These are phyloP conservation scores for Pelecanus crispus DNA, from an alignment of 2,113 vertebrate species.

Conservation along the genomic window DNA sequence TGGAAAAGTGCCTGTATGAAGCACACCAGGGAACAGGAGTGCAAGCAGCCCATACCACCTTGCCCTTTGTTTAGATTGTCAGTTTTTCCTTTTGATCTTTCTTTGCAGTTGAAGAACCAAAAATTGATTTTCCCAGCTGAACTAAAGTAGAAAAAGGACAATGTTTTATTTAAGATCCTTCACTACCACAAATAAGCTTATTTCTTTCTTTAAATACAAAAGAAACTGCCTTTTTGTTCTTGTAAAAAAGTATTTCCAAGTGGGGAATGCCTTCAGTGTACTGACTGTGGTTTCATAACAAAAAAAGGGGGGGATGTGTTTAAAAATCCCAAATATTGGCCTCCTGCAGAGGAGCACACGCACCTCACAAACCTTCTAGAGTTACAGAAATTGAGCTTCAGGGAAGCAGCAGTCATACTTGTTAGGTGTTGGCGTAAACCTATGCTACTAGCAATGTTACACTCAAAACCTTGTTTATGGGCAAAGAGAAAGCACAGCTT, in stretches of 20 bases:
- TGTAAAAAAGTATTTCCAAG: slow-evolving; percentile 45
- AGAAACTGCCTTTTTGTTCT: slow-evolving; percentile 55
- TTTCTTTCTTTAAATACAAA: slow-evolving; percentile 64
- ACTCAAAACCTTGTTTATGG: not conserved
- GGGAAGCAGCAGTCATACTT: not conserved
- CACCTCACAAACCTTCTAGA: not conserved
- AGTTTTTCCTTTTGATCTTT: slow-evolving; percentile 69
- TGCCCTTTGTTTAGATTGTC: slow-evolving; percentile 59
- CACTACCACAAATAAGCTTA: slow-evolving; percentile 21
- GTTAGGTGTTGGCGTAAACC: not conserved
- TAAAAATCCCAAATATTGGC: not conserved
- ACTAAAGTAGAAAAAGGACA: slow-evolving; percentile 44
- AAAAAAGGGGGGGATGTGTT: not conserved
- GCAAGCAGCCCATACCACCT: slow-evolving; percentile 11
- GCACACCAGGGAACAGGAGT: slow-evolving; percentile 42
- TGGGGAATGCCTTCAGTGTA: not conserved
- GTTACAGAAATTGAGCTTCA: not conserved
- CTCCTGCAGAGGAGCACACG: not conserved
- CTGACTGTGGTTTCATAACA: not conserved
- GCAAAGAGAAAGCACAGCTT: not conserved
- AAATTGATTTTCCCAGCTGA: slow-evolving; percentile 71
- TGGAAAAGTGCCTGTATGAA: slow-evolving; percentile 36
- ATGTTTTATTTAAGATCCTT: slow-evolving; percentile 72
- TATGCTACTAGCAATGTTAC: not conserved
- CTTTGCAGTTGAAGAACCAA: slow-evolving; percentile 57